Evolutionary conservation across 2,888 invertebrate species (phyloP).

Genomic region (Drosophila barbarae): DNA sequence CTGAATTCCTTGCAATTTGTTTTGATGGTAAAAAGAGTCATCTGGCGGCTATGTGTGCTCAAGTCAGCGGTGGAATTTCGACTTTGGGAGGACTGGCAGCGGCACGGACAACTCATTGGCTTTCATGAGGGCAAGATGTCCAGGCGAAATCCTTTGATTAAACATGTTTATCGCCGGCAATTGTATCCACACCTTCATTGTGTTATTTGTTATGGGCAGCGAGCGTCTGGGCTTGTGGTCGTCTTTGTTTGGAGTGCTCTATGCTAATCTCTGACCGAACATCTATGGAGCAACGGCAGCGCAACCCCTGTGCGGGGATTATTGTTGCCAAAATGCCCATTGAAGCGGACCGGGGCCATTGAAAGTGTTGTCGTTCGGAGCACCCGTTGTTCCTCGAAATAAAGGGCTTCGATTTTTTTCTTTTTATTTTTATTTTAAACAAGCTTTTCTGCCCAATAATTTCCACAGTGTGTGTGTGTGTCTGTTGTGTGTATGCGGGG

Average conservation of each 20-base stretch:
- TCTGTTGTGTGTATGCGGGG: constrained; percentile 42
- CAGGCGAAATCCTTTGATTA: constrained; percentile 33
- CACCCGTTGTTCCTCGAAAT: constrained; percentile 45
- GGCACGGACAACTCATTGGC: constrained; percentile 12
- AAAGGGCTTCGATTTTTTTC: constrained; percentile 63
- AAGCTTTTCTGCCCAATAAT: constrained; percentile 59
- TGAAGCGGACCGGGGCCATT: constrained; percentile 51
- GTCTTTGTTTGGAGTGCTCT: constrained; percentile 48
- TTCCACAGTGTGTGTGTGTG: constrained; percentile 21
- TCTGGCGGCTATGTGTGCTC: neutral
- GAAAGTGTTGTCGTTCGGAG: constrained; percentile 55
- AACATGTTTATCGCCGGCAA: constrained; percentile 41
- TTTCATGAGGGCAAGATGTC: constrained; percentile 14
- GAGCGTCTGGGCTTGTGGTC: constrained; percentile 43
- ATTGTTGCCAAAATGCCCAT: constrained; percentile 51
- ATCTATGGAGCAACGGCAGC: constrained; percentile 49
- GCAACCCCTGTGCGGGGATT: constrained; percentile 49
- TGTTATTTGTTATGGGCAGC: constrained; percentile 44
- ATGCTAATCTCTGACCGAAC: constrained; percentile 67
- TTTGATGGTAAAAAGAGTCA: constrained; percentile 8
- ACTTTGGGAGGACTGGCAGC: constrained; percentile 1
- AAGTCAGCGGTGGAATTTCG: constrained; percentile 3
- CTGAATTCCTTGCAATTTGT: neutral
- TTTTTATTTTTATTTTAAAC: constrained; percentile 68
- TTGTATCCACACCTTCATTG: constrained; percentile 46